phyloP scores from a whole-genome alignment of 2,797 vertebrate genomes.

The Semaprochilodus insignis region DNA sequence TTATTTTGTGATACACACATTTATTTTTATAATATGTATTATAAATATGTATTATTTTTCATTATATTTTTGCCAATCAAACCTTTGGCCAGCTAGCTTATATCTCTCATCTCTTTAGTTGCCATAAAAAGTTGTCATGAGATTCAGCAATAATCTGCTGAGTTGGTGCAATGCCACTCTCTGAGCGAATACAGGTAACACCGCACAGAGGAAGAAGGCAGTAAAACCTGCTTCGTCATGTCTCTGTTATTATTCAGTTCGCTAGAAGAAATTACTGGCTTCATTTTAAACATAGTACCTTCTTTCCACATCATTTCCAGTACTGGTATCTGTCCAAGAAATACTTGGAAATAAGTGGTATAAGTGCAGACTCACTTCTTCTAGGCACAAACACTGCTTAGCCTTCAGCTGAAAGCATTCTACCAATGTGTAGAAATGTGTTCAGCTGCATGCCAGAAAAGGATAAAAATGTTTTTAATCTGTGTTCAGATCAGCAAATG shows the following conservation, averaged over 20 bases:
- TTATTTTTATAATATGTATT: too few species aligned
- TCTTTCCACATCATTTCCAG: not conserved
- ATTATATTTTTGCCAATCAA: not conserved
- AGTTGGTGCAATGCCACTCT: not conserved
- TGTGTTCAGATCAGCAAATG: not conserved
- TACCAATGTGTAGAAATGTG: not conserved
- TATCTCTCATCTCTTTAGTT: not conserved
- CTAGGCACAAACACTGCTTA: not conserved
- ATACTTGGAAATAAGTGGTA: too few species aligned
- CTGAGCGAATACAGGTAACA: not conserved
- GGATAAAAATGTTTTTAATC: not conserved
- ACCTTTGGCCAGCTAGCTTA: not conserved
- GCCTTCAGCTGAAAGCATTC: too few species aligned
- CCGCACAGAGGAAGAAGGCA: not conserved
- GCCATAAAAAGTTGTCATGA: not conserved
- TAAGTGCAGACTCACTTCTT: not conserved
- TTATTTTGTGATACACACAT: too few species aligned
- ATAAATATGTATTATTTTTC: too few species aligned
- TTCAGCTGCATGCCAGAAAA: not conserved
- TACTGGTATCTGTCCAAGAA: not conserved
- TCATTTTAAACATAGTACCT: not conserved
- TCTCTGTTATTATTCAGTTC: slow-evolving; percentile 4
- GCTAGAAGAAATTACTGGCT: not conserved
- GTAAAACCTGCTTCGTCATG: slow-evolving; percentile 2
- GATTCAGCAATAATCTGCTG: not conserved